Conservation (phyloP, 92 coral and sea anemone species). For the Porites cylindrica region DNA sequence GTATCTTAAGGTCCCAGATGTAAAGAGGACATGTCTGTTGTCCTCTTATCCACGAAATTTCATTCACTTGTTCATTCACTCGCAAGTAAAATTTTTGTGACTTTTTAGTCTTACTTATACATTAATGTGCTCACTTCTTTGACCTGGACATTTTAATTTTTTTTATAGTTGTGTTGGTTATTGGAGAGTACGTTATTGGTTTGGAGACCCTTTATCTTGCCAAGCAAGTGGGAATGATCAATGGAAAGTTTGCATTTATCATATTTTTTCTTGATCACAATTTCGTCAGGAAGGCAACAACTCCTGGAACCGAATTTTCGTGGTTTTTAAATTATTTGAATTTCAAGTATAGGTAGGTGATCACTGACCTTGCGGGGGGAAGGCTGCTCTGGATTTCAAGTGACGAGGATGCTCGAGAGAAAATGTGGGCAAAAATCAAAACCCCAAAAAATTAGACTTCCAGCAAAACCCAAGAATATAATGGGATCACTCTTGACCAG, state of each 20-base stretch:
- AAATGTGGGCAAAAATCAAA: no score
- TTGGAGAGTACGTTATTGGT: conserved; percentile 37
- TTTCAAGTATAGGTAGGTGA: not conserved
- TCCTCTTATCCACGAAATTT: no score
- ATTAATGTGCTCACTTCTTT: not conserved
- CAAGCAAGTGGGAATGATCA: conserved; percentile 67
- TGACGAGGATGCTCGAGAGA: conserved; percentile 22
- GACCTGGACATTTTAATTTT: not conserved
- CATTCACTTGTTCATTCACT: no score
- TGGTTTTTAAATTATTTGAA: conserved; percentile 15
- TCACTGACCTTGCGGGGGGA: no score
- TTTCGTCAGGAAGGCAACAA: not conserved
- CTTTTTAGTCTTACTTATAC: no score
- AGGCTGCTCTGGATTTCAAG: not conserved
- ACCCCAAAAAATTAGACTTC: no score
- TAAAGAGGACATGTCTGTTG: no score
- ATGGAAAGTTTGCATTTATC: conserved; percentile 82
- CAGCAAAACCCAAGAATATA: no score
- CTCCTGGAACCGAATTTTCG: not conserved
- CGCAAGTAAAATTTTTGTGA: no score
- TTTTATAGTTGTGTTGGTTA: conserved; percentile 76
- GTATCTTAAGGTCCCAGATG: no score
- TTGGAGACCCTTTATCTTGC: conserved; percentile 71
- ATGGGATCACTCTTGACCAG: no score
- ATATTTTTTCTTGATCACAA: conserved; percentile 60